Base-by-base conservation (phyloP, 2,113 vertebrate species). In the Hippocampus guttulatus region DNA sequence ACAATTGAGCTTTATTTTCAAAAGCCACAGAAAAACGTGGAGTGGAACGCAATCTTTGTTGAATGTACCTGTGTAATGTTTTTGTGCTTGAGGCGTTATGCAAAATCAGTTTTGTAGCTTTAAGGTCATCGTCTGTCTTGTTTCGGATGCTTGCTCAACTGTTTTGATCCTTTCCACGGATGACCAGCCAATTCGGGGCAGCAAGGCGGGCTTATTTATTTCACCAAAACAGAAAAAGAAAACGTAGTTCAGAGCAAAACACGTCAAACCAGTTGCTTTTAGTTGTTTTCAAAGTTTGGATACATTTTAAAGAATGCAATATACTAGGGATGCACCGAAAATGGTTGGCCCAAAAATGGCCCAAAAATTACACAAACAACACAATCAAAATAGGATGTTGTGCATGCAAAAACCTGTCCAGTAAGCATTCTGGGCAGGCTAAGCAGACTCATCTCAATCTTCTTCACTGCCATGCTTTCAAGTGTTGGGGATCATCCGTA, bases 41-140 rank as follows among this genome's bases (percentile, higher is more conserved):
- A 68, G 30, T 20, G 66, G 27, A 51, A 54, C 85, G 77, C 76
- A 79, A 79, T 85, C 77, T 89, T 87, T 83, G 81, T 88, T 86
- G 86, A 89, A 90, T 88, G 89, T 91, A 89, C 67, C 77, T 84
- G 83, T 84, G 80, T 82, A 76, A 85, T 75, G 76, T 87, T 87
- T 55, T 84, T 52, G 79, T 85, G 79, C 78, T 87, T 79, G 76
- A 89, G 79, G 86, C 88, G 78, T 89, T 92, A 92, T 91, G 90
- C 91, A 91, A 91, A 91, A 88, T 88, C 71, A 84, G 73, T 90
- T 88, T 49, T 70, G 80, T 88, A 91, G 90, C 88, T 91, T 91
- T 90, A 90, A 87, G 68, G 81, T 78, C 77, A 76, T 87, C 45
- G 20, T 87, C 67, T 78, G 78, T 81, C 63, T 63, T 77, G 61